Base-by-base conservation (phyloP, 2,113 vertebrate genomes). In the Aptenodytes forsteri region DNA sequence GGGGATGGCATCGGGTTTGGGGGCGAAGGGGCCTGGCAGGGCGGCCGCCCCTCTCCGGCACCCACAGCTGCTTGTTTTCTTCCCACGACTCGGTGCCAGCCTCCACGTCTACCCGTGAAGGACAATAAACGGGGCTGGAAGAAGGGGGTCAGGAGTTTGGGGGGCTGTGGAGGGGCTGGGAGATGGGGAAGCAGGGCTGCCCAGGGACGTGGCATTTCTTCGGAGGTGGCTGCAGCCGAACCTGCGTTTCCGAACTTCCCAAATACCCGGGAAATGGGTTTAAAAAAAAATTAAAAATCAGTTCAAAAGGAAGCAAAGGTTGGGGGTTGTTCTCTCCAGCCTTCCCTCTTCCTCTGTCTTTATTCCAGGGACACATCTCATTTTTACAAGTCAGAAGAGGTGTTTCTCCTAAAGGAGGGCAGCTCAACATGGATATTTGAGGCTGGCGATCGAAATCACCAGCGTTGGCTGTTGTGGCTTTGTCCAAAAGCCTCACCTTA, bases 191-290 rank as follows among this genome's bases (percentile, higher is more conserved):
- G 5, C 0, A 0, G 42, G 18, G 36, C 40, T 11, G n/a, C 22
- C 27, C 4, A 0, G 20, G 19, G 76, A n/a, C 0, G 0, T 7
- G 62, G 34, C 32, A 11, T 26, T 0, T 0, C 69, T 42, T n/a
- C 2, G 4, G 70, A 52, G 72, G 54, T 0, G 3, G 36, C 27
- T 15, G 30, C 30, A 11, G n/a, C 32, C 2, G 0, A 71, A 36
- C 50, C 10, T 1, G 0, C 0, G 0, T 13, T 13, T 38, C 42
- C 9, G 0, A 14, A 22, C 13, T 32, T 71, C 56, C 78, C 47
- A 20, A 67, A 71, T 0, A 40, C 2, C 16, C 2, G 1, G 9
- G 26, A 38, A 81, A 72, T 0, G 1, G 13, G 25, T 7, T 50
- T n/a, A 13, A 49, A 22, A 58, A 36, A 40, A 21, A 8, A 30